A percentile compares a stretch with the other conserved stretches of the same genome.
phyloP scores from a whole-genome alignment of 2,888 invertebrate species.

The Gymnoscelis rufifasciata region DNA sequence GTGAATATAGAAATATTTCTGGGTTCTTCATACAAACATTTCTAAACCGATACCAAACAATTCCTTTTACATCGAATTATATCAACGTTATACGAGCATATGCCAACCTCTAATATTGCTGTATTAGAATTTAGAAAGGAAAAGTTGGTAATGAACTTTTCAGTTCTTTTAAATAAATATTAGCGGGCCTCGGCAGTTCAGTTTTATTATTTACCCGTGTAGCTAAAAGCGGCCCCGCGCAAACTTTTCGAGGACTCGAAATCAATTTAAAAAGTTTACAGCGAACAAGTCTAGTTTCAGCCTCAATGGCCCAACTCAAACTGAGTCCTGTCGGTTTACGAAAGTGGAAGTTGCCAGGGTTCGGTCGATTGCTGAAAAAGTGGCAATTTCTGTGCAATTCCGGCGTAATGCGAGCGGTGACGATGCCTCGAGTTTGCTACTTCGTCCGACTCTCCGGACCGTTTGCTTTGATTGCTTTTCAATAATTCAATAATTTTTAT shows the following conservation, averaged over 20 bases:
- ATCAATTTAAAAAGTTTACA: conserved; percentile 63
- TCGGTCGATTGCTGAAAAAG: conserved; percentile 18
- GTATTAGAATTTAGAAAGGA: conserved; percentile 10
- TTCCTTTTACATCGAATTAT: too few relatives aligned
- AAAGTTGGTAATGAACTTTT: conserved; percentile 20
- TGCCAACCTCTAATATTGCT: too few relatives aligned
- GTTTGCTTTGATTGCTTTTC: conserved; percentile 19
- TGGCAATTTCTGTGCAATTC: conserved; percentile 20
- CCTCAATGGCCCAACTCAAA: conserved; percentile 37
- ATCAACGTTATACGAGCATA: too few relatives aligned
- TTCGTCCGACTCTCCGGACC: conserved; percentile 6
- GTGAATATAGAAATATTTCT: too few relatives aligned
- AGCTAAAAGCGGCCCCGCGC: conserved; percentile 30
- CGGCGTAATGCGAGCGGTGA: conserved; percentile 15
- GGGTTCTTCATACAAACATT: too few relatives aligned
- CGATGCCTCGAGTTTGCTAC: conserved; percentile 11
- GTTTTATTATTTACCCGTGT: conserved; percentile 51
- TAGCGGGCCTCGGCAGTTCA: conserved; percentile 27
- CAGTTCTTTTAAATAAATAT: conserved; percentile 19
- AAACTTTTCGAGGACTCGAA: conserved; percentile 43
- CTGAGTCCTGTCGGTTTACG: conserved; percentile 24
- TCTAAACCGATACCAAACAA: too few relatives aligned
- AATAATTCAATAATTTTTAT: conserved; percentile 19
- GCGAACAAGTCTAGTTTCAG: conserved; percentile 37
- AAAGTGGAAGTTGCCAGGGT: conserved; percentile 29